These are phyloP conservation scores for Drosophila trapezifrons DNA, from an alignment of 1,140 invertebrate genomes.

Conservation along the genomic window DNA sequence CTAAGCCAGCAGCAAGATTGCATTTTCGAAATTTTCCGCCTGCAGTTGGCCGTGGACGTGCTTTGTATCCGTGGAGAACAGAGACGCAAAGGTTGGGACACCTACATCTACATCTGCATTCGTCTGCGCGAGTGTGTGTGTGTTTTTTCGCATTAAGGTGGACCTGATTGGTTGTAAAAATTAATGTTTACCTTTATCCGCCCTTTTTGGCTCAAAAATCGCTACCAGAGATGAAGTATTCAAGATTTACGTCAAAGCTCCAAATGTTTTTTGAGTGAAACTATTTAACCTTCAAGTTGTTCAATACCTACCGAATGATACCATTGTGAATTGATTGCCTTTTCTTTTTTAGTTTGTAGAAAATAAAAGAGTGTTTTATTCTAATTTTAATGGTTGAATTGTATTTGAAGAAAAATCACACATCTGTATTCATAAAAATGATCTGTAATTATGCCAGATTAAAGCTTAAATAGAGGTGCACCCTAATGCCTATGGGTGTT, in stretches of 20 bases:
- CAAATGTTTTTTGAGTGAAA: too few species aligned
- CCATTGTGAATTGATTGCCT: background rate
- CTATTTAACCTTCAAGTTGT: background rate
- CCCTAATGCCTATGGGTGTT: constrained; percentile 3
- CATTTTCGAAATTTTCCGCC: constrained; percentile 82
- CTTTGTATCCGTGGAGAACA: constrained; percentile 82
- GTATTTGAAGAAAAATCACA: background rate
- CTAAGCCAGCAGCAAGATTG: constrained; percentile 79
- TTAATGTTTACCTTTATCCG: constrained; percentile 2
- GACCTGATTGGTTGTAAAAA: constrained; percentile 7
- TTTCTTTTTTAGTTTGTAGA: background rate
- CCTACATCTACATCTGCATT: constrained; percentile 24
- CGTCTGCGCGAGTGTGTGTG: constrained; percentile 23
- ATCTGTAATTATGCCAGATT: background rate
- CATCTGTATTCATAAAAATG: background rate
- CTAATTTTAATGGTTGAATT: background rate
- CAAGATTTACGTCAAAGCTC: background rate
- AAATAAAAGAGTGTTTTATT: background rate
- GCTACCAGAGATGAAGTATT: background rate
- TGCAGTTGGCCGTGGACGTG: constrained; percentile 82
- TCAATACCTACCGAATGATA: background rate
- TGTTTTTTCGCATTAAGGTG: constrained; percentile 20
- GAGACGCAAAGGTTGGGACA: constrained; percentile 79
- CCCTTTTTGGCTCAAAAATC: background rate
- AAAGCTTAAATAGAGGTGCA: background rate